A percentile compares a stretch with the other conserved stretches of the same genome.
phyloP scores from a whole-genome alignment of 1,140 invertebrate genomes.

The Drosophila dunni region DNA sequence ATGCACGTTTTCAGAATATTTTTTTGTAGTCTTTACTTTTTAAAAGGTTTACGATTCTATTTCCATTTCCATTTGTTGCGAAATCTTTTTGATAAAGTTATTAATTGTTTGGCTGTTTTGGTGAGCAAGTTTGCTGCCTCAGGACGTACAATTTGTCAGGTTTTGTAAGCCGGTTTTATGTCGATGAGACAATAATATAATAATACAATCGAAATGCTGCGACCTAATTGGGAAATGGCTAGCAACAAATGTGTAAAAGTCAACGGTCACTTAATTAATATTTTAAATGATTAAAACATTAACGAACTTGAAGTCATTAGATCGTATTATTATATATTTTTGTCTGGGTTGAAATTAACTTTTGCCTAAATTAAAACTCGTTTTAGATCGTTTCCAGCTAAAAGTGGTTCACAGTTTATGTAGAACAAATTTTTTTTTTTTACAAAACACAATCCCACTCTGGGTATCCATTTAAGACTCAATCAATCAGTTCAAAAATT shows the following conservation, averaged over 20 bases:
- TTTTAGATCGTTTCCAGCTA: background rate
- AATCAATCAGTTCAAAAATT: background rate
- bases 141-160: slow-evolving; percentile 16
- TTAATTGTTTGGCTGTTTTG: slow-evolving; percentile 30
- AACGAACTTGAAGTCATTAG: slow-evolving; percentile 1
- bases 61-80: slow-evolving; percentile 12
- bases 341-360: background rate
- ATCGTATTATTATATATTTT: slow-evolving; percentile 9
- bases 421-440: no score
- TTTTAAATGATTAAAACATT: slow-evolving; percentile 11
- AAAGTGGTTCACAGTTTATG: no score
- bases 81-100: slow-evolving; percentile 26
- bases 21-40: slow-evolving; percentile 6
- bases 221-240: slow-evolving; percentile 22
- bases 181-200: slow-evolving; percentile 7
- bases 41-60: background rate
- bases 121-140: slow-evolving; percentile 1
- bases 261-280: slow-evolving; percentile 20
- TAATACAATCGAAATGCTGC: slow-evolving; percentile 4
- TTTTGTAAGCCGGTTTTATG: slow-evolving; percentile 24
- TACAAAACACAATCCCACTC: no score
- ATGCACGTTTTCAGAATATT: slow-evolving; percentile 32
- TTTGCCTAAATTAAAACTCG: background rate
- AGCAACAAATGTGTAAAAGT: slow-evolving; percentile 4
- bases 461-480: no score